Base-by-base conservation (phyloP, 2,113 vertebrate genomes). In the Elachura formosa region DNA sequence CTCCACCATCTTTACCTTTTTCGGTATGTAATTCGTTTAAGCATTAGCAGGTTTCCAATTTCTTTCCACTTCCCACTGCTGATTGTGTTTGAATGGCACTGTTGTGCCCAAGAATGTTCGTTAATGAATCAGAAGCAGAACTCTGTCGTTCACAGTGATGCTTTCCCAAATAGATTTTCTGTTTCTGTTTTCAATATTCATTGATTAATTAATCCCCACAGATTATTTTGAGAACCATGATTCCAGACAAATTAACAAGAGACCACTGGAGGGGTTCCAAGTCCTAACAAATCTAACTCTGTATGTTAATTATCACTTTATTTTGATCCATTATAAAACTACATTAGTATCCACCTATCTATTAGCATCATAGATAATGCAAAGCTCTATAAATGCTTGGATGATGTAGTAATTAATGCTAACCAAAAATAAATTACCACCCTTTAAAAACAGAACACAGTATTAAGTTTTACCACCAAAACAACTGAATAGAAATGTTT, bases 1-100 rank as follows among this genome's bases (percentile, higher is more conserved):
- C 97, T 97, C 23, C 98, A 98, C 1, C 97, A 99, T 95, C 98
- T 99, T 82, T 95, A 99, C 56, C 97, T 99, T 86, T 99, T 99
- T 97, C 98, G 98, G 99, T 99, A 97, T 31, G 92, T 91, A 86
- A 89, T 73, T 73, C 33, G 88, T 83, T 51, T 67, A 55, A 68
- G 40, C 71, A n/a, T 92, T 69, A 69, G 21, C 73, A 84, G 84
- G 58, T 90, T 80, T 90, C 55, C 31, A 66, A 6, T 88, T 85
- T 67, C 73, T 54, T 94, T 95, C 67, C 19, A 38, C 34, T 72
- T 93, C n/a, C 86, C 34, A 7, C 41, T 28, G 55, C n/a, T 78
- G 25, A 40, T 56, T 21, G n/a, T 69, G 34, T 78, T 82, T 73
- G 49, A 93, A 77, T 87, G 75, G 79, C 76, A 61, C 64, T 66